Base-by-base conservation (phyloP, 2,113 vertebrate species). In the Gymnogyps californianus region DNA sequence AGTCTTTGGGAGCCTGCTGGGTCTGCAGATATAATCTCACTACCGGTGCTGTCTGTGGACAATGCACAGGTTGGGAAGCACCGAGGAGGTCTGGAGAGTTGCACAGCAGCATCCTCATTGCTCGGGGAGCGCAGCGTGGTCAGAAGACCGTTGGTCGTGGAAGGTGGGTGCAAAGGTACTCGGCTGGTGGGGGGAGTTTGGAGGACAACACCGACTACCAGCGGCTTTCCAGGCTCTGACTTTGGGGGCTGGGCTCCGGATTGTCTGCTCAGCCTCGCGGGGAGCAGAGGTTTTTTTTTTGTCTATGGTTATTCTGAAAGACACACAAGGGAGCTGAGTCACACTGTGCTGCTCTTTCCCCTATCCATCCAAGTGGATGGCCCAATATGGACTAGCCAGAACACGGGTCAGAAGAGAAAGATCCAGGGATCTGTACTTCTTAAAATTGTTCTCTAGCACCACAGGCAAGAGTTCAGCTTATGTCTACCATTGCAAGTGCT, bases 41-140 rank as follows among this genome's bases (percentile, higher is more conserved):
- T 12, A 11, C 19, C 0, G 3, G n/a, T 51, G 76, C 38, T 69
- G 22, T 26, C 44, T 12, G 10, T 9, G 82, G 77, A 13, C 24
- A 29, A 2, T 0, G 29, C 16, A 3, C 6, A 64, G 51, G 20
- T 29, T 74, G 67, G 64, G 77, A 77, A 87, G 47, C 5, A 28
- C n/a, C 0, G 2, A 31, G 49, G 47, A 72, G 38, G 10, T 49
- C 38, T 26, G 86, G 22, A 17, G 12, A 36, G 40, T 2, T 52
- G 66, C 58, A 28, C 22, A 18, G 51, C 36, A 57, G 34, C 29
- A 58, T 87, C 46, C 40, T 21, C 12, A 2, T n/a, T n/a, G 19
- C n/a, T 77, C 22, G 8, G 28, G 46, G 52, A 69, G 6, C 1
- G 0, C 52, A 14, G 20, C 2, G 0, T 40, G 71, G n/a, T 57